These are phyloP conservation scores for Aphis craccivora DNA, from an alignment of 1,140 invertebrate genomes.

Conservation along the genomic window DNA sequence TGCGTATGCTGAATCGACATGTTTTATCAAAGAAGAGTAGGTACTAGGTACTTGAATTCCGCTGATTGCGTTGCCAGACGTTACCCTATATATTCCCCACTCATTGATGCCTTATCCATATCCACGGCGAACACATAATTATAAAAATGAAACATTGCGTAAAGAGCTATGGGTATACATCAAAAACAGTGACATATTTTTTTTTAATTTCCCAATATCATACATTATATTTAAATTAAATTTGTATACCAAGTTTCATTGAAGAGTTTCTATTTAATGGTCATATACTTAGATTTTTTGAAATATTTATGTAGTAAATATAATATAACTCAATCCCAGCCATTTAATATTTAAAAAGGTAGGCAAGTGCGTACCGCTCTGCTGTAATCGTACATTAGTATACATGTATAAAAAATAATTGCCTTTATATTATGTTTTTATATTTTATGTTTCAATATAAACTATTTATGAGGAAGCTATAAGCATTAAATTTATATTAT, in stretches of 20 bases:
- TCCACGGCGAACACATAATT: not conserved
- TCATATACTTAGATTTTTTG: no score
- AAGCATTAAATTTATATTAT: no score
- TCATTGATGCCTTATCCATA: not conserved
- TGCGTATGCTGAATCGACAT: slow-evolving; percentile 37
- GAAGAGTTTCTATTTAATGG: no score
- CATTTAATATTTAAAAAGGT: no score
- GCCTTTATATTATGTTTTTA: no score
- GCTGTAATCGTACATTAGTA: no score
- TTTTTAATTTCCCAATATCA: not conserved
- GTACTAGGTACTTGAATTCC: slow-evolving; percentile 21
- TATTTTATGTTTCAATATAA: no score
- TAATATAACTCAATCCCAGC: not conserved
- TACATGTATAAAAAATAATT: no score
- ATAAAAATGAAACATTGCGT: slow-evolving; percentile 27
- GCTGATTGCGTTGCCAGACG: slow-evolving; percentile 46
- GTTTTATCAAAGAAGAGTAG: slow-evolving; percentile 37
- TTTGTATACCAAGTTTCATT: no score
- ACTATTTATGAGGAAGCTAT: no score
- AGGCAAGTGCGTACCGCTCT: no score
- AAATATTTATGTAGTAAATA: not conserved
- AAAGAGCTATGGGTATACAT: not conserved
- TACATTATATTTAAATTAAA: not conserved
- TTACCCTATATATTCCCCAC: not conserved
- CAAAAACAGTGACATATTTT: not conserved